These are phyloP conservation scores for Diacarnus erythraeanus DNA, from an alignment of 37 sponge, comb jelly and placozoan genomes.

Conservation along the genomic window DNA sequence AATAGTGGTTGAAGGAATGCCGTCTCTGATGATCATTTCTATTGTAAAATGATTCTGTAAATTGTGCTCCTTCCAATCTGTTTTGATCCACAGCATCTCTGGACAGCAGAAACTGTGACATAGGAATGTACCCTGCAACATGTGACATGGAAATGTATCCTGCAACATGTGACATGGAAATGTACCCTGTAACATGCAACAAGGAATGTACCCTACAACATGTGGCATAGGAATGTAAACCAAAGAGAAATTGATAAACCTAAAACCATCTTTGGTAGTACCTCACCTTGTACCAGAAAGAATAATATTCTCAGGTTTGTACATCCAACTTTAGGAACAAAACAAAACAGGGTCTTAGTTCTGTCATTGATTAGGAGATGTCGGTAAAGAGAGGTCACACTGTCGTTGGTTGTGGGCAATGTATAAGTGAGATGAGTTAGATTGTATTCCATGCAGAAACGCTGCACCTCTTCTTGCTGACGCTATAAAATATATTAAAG, in stretches of 20 bases:
- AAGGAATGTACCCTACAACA: too few relatives aligned
- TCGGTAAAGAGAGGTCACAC: neutral
- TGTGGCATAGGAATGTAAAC: too few relatives aligned
- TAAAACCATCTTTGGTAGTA: too few relatives aligned
- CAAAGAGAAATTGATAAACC: too few relatives aligned
- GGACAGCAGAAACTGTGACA: neutral
- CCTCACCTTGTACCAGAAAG: conserved; percentile 32
- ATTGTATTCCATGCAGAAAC: conserved; percentile 12
- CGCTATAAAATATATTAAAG: conserved; percentile 1
- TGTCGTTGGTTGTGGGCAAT: conserved; percentile 7
- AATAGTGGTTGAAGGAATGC: conserved; percentile 26
- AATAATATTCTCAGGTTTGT: conserved; percentile 41
- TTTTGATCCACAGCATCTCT: conserved; percentile 32
- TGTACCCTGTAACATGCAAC: too few relatives aligned
- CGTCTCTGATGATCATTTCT: conserved; percentile 20
- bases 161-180: too few relatives aligned
- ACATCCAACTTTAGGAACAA: conserved; percentile 41
- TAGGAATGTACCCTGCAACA: conserved; percentile 20
- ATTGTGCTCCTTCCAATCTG: conserved; percentile 10
- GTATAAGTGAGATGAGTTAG: neutral
- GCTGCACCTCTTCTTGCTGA: conserved; percentile 21
- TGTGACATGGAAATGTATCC: too few relatives aligned
- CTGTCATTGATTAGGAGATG: conserved; percentile 36
- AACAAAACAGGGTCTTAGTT: conserved; percentile 29
- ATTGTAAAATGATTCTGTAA: conserved; percentile 14